Evolutionary conservation across 1,140 invertebrate species (phyloP), one percentile per base, ranked within the genome.

Genomic region (Drosophila watanabei): DNA sequence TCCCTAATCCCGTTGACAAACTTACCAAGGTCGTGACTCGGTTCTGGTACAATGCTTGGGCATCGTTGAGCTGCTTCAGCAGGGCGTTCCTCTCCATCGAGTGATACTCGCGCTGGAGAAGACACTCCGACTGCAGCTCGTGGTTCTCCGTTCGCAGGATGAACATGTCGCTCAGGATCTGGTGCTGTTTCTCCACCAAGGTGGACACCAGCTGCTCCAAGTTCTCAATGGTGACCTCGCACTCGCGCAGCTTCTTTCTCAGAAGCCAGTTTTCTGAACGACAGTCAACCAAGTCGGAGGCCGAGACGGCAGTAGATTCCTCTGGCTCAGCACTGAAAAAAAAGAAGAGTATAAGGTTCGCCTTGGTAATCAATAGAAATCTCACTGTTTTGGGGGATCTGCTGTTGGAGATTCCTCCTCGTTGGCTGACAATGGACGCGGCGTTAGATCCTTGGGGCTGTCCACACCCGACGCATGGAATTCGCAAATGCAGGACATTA

Each of bases 181-280:
- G 52, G 41, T 89, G 82, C 45, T 92, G 91, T 30, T 92, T 92
- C 1, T 83, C 62, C 52, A 92, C 78, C 28, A 92, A 71, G 9
- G 75, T 81, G 13, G 69, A 65, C 45, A 92, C 75, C 33, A 92
- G 20, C 30, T 79, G 76, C 30, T 92, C 91, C 14, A 92, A 56
- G 37, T 82, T 92, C 30, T 89, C 65, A 2, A 92, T 76, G 5
- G 79, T 78, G 2, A 76, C 61, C 52, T 85, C 87, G 16, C 68
- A 65, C 2, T 92, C 91, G 0, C 28, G 20, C 1, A 92, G 43
- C 35, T 92, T 82, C 46, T 92, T 92, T 11, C 65, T 86, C 0
- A 92, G 70, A 6, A 91, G 32, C 91, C 91, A 92, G 33, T 91
- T 92, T 33, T 92, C 91, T 0, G 91, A 58, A 5, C 75, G 76